Evolutionary conservation across 2,888 invertebrate species (phyloP).

Genomic region (Polietes domitor): DNA sequence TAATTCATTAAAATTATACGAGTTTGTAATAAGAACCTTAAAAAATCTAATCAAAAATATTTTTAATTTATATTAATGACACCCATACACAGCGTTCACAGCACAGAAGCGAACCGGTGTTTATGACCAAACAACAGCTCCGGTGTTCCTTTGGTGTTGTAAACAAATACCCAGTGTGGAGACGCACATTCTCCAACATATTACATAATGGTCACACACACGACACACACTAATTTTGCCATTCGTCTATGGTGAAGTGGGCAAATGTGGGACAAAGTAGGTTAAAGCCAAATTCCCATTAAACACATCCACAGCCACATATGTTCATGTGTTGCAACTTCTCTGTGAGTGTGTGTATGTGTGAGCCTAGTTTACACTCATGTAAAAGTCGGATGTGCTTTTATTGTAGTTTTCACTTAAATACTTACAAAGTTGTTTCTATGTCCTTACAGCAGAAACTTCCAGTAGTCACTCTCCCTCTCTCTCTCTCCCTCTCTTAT

Average conservation of each 20-base stretch:
- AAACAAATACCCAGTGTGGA: constrained; percentile 41
- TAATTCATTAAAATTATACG: constrained; percentile 24
- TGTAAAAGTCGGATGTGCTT: constrained; percentile 53
- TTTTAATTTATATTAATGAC: constrained; percentile 39
- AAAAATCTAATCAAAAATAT: constrained; percentile 29
- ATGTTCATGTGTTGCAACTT: background rate
- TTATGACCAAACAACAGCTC: constrained; percentile 14
- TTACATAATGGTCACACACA: constrained; percentile 49
- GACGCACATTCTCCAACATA: constrained; percentile 9
- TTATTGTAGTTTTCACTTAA: constrained; percentile 64
- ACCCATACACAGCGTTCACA: constrained; percentile 4
- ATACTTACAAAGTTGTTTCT: constrained; percentile 58
- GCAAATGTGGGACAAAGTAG: background rate
- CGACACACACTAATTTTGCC: constrained; percentile 31
- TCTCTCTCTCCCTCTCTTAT: background rate
- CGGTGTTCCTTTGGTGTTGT: background rate
- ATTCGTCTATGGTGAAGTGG: constrained; percentile 42
- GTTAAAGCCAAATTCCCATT: constrained; percentile 32
- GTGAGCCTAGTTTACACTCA: constrained; percentile 39
- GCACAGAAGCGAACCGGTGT: constrained; percentile 7
- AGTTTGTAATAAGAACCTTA: background rate
- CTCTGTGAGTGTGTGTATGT: background rate
- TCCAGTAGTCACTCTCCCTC: background rate
- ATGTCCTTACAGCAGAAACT: constrained; percentile 41
- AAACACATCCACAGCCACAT: background rate